phyloP scores from a whole-genome alignment of 2,797 vertebrate species.

The Thripadectes ignobilis region DNA sequence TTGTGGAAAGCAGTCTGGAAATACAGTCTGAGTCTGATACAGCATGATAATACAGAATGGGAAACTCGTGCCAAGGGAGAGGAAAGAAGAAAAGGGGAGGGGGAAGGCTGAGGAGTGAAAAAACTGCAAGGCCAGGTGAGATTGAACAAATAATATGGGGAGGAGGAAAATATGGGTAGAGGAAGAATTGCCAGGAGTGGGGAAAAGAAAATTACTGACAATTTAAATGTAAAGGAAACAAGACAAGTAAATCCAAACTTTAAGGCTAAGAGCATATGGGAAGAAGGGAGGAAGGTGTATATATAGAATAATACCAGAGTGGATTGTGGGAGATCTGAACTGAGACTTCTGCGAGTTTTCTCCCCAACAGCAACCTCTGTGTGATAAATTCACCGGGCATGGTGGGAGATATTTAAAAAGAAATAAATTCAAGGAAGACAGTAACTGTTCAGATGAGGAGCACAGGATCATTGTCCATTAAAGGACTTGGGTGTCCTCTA shows the following conservation, averaged over 20 bases:
- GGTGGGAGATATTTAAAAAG: background rate
- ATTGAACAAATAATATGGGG: background rate
- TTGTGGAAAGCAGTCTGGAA: background rate
- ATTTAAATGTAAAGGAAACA: background rate
- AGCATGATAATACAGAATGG: background rate
- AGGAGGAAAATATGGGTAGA: background rate
- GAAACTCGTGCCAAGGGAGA: background rate
- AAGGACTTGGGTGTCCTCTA: background rate
- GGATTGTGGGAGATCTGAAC: background rate
- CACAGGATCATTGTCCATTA: background rate
- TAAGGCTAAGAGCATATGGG: background rate
- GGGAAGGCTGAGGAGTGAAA: background rate
- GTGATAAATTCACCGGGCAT: background rate
- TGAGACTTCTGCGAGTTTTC: background rate
- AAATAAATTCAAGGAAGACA: background rate
- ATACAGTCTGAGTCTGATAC: background rate
- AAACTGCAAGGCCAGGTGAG: background rate
- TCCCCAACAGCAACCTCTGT: background rate
- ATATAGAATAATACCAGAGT: background rate
- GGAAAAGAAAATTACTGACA: background rate
- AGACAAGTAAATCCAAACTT: background rate
- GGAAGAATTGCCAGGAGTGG: background rate
- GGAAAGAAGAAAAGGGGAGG: background rate
- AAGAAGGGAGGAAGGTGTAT: background rate
- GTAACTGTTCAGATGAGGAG: background rate